These are phyloP conservation scores for Leptopilina myrica DNA, from an alignment of 2,888 invertebrate species.

Conservation along the genomic window DNA sequence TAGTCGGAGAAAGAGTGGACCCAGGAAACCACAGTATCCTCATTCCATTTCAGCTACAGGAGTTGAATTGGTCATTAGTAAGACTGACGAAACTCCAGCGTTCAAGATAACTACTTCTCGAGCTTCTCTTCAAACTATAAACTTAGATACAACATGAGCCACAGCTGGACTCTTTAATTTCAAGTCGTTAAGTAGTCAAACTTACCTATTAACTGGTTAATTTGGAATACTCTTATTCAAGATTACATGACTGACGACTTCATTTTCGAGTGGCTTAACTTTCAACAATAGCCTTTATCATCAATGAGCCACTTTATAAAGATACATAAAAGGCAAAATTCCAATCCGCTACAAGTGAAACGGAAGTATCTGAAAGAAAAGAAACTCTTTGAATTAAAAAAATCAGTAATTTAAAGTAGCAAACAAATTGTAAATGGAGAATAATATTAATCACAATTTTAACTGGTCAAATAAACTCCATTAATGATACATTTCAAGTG, in stretches of 20 bases:
- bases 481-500: too few species aligned
- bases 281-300: neutral
- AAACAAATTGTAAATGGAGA: too few species aligned
- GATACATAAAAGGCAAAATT: neutral
- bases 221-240: slow-evolving; percentile 43
- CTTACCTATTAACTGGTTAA: slow-evolving; percentile 51
- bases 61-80: slow-evolving; percentile 39
- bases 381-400: neutral
- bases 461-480: too few species aligned
- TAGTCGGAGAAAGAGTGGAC: slow-evolving; percentile 12
- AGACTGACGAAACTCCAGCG: slow-evolving; percentile 38
- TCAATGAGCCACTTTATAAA: neutral
- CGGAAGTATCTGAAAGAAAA: neutral
- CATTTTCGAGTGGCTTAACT: slow-evolving; percentile 7
- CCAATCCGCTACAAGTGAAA: neutral
- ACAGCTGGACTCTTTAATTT: slow-evolving; percentile 28
- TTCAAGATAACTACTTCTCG: slow-evolving; percentile 36
- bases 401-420: neutral
- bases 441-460: too few species aligned
- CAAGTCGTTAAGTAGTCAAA: slow-evolving; percentile 38
- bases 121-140: slow-evolving; percentile 19
- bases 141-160: slow-evolving; percentile 35
- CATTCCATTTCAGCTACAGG: slow-evolving; percentile 16
- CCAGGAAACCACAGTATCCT: slow-evolving; percentile 10
- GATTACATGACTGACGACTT: slow-evolving; percentile 24